Evolutionary conservation across 37 sponge, comb jelly and placozoan species (phyloP).

Genomic region (Bolinopsis microptera): DNA sequence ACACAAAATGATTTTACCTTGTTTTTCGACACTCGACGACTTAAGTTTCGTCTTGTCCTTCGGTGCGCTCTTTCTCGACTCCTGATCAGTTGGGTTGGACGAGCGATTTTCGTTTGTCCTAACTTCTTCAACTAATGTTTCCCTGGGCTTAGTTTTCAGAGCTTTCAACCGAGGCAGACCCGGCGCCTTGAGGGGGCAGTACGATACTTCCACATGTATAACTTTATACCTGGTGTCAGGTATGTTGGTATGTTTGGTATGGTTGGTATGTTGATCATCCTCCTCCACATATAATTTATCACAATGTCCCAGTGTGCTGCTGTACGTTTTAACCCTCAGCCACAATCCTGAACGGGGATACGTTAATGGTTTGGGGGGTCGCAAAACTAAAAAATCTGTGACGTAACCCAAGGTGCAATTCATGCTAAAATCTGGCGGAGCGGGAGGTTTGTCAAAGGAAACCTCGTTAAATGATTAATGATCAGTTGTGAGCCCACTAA

Average conservation of each 20-base stretch:
- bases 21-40: too few relatives aligned
- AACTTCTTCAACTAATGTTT: too few relatives aligned
- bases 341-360: constrained; percentile 5
- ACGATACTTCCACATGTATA: neutral
- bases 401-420: neutral
- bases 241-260: too few relatives aligned
- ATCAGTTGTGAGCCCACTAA: neutral
- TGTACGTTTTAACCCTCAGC: neutral
- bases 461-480: neutral
- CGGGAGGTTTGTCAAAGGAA: neutral
- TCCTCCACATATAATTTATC: neutral
- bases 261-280: neutral
- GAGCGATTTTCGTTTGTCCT: too few relatives aligned
- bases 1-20: too few relatives aligned
- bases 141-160: neutral
- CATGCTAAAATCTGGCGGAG: neutral
- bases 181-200: neutral
- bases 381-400: neutral
- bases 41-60: too few relatives aligned
- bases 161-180: neutral
- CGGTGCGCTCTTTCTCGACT: too few relatives aligned
- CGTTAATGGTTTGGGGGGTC: neutral
- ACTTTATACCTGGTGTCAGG: neutral
- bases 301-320: neutral
- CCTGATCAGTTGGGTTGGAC: too few relatives aligned